Evolutionary conservation across 1,140 invertebrate genomes (phyloP).

Genomic region (Theocolax elegans): DNA sequence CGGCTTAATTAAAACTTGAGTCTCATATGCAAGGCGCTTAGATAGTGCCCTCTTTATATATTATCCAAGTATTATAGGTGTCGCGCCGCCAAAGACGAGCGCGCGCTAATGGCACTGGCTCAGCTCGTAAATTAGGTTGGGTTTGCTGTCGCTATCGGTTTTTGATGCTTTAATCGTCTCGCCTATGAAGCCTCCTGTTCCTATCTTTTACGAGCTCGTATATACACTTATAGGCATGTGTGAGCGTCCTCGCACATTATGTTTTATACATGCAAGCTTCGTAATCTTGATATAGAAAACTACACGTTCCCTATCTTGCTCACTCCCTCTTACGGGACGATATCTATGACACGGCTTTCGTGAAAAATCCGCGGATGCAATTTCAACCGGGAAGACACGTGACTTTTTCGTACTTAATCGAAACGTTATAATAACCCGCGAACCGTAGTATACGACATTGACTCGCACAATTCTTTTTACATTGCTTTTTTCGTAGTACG

Average conservation of each 20-base stretch:
- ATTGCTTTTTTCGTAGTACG: no score
- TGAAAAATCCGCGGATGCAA: slow-evolving; percentile 12
- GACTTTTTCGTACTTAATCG: not conserved
- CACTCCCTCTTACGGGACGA: not conserved
- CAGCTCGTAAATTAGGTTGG: slow-evolving; percentile 25
- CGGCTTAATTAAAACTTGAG: slow-evolving; percentile 49
- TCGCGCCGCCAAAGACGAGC: not conserved
- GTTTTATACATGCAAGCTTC: slow-evolving; percentile 9
- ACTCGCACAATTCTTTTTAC: not conserved
- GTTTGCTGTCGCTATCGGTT: slow-evolving; percentile 12
- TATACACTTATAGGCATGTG: no score
- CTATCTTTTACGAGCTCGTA: slow-evolving; percentile 3
- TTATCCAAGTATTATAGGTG: not conserved
- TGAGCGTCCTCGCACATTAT: not conserved
- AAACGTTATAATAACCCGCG: slow-evolving; percentile 12
- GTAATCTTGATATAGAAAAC: slow-evolving; percentile 4
- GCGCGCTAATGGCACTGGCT: slow-evolving; percentile 19
- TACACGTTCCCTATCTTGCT: no score
- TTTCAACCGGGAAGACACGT: slow-evolving; percentile 5
- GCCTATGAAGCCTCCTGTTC: not conserved
- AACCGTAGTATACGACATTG: slow-evolving; percentile 1
- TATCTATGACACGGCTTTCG: not conserved
- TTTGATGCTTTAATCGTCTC: slow-evolving; percentile 31
- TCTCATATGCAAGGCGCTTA: slow-evolving; percentile 1
- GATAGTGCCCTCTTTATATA: not conserved